Conservation (phyloP, 1,140 invertebrate genomes). For the Holcopasites calliopsidis region DNA sequence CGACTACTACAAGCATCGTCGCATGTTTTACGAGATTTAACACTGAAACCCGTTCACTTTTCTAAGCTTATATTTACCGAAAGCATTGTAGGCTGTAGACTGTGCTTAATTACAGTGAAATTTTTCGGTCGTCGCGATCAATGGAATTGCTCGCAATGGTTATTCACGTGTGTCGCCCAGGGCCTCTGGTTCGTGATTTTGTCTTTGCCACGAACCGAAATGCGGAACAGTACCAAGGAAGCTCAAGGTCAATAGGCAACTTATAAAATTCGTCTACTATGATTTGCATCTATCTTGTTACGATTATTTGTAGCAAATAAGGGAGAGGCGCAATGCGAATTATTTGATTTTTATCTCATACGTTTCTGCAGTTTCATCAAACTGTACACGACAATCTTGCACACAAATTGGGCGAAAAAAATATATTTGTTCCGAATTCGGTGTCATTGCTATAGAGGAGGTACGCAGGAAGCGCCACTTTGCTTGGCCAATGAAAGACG, state of each 20-base stretch:
- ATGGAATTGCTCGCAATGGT: neutral
- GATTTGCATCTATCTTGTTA: neutral
- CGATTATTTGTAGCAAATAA: neutral
- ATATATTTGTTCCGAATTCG: no score
- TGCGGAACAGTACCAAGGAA: slow-evolving; percentile 5
- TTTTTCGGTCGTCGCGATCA: neutral
- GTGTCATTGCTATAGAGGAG: no score
- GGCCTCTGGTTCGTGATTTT: slow-evolving; percentile 18
- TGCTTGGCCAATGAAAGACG: neutral
- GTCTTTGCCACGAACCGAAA: slow-evolving; percentile 12
- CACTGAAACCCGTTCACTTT: neutral
- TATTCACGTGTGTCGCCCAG: neutral
- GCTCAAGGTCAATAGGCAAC: slow-evolving; percentile 21
- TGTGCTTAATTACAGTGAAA: neutral
- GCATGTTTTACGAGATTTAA: slow-evolving; percentile 7
- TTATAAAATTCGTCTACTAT: slow-evolving; percentile 16
- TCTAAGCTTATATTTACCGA: slow-evolving; percentile 67
- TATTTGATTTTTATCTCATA: no score
- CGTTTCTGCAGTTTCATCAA: neutral
- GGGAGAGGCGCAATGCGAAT: neutral
- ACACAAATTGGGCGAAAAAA: no score
- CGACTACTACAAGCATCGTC: neutral
- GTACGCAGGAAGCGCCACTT: neutral
- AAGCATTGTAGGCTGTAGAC: slow-evolving; percentile 66
- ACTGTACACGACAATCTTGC: no score